phyloP scores from a whole-genome alignment of 2,113 vertebrate genomes.

The Mellivora capensis region DNA sequence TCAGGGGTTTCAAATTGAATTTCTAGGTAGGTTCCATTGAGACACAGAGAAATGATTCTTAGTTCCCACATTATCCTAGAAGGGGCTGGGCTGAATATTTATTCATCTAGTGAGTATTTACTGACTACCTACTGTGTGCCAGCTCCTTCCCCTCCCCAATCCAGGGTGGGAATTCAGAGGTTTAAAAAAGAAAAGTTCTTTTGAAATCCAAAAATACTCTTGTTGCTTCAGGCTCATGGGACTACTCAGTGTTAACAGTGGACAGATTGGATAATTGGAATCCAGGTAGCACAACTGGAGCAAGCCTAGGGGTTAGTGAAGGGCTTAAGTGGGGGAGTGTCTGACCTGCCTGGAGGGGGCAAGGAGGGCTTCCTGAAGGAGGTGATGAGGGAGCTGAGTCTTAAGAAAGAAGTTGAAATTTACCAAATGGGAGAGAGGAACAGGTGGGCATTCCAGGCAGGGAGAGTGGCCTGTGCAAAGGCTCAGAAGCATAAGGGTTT shows the following conservation, averaged over 20 bases:
- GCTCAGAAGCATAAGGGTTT: constrained; percentile 74
- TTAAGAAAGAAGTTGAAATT: background rate
- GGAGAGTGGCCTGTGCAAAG: constrained; percentile 11
- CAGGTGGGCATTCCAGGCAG: background rate
- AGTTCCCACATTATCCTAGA: background rate
- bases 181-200: background rate
- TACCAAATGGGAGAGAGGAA: background rate
- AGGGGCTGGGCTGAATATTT: background rate
- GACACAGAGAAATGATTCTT: background rate
- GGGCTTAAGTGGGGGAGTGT: rapidly evolving
- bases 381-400: background rate
- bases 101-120: background rate
- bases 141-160: background rate
- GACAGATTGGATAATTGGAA: background rate
- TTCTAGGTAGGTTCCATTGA: background rate
- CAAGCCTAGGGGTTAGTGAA: rapidly evolving
- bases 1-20: constrained; percentile 18
- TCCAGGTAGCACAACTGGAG: no score
- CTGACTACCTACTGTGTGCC: background rate
- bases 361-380: background rate
- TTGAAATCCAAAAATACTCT: background rate
- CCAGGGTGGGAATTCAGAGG: background rate
- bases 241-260: background rate
- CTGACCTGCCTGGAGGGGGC: background rate
- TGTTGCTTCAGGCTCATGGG: background rate